These are phyloP conservation scores for Eupristina koningsbergeri DNA, from an alignment of 1,140 invertebrate genomes.

Conservation along the genomic window DNA sequence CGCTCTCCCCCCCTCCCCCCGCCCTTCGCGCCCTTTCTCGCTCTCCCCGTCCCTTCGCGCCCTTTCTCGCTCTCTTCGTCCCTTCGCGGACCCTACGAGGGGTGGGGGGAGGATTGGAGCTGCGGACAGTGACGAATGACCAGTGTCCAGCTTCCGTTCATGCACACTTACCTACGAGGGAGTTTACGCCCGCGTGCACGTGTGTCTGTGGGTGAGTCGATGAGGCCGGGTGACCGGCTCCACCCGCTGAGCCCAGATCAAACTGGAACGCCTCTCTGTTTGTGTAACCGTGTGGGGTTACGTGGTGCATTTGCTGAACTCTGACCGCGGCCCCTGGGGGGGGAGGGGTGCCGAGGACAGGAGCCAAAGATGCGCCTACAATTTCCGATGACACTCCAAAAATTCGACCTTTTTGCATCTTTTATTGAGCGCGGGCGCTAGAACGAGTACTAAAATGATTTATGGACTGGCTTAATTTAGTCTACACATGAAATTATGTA, in stretches of 20 bases:
- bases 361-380: background rate
- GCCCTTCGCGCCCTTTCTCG: too few species aligned
- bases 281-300: background rate
- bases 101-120: conserved; percentile 45
- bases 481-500: background rate
- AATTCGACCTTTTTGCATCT: background rate
- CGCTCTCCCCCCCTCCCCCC: too few species aligned
- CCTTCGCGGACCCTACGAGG: conserved; percentile 9
- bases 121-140: conserved; percentile 67
- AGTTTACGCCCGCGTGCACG: background rate
- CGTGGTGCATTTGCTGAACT: background rate
- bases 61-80: conserved; percentile 54
- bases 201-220: background rate
- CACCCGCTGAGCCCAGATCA: background rate
- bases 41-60: conserved; percentile 42
- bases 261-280: conserved; percentile 4
- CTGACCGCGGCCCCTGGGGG: background rate
- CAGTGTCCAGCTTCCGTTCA: conserved; percentile 61
- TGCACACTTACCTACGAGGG: background rate
- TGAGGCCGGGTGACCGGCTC: conserved; percentile 7
- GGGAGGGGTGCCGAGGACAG: background rate
- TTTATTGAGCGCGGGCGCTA: background rate
- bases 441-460: conserved; percentile 1
- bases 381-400: conserved; percentile 7
- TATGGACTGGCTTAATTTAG: conserved; percentile 10